phyloP scores from a whole-genome alignment of 2,888 invertebrate genomes.

The Drosophila dives region DNA sequence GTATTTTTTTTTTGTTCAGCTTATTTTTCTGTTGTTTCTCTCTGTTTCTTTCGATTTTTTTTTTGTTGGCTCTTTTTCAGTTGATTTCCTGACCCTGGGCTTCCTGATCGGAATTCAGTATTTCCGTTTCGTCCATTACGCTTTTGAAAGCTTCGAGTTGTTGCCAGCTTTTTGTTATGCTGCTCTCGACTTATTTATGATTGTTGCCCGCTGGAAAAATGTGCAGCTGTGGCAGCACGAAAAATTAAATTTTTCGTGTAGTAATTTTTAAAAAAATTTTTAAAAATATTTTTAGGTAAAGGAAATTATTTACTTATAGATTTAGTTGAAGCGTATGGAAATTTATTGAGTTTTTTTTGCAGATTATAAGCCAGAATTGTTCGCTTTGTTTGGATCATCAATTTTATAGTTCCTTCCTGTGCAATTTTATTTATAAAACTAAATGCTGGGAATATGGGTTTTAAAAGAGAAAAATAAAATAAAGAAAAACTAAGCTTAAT shows the following conservation, averaged over 20 bases:
- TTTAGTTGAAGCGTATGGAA: slow-evolving; percentile 1
- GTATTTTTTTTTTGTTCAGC: not conserved
- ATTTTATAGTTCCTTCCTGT: not conserved
- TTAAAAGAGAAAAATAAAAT: not conserved
- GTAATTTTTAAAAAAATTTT: slow-evolving; percentile 2
- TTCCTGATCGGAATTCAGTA: slow-evolving; percentile 79
- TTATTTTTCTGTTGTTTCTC: slow-evolving; percentile 10
- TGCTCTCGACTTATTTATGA: slow-evolving; percentile 38
- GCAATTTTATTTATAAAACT: not conserved
- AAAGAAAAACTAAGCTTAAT: not conserved
- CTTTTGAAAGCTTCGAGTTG: slow-evolving; percentile 65
- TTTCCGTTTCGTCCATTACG: slow-evolving; percentile 78
- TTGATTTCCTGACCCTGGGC: slow-evolving; percentile 74
- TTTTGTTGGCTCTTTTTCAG: slow-evolving; percentile 67
- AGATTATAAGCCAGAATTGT: not conserved
- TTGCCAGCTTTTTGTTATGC: slow-evolving; percentile 17
- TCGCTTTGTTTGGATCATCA: not conserved
- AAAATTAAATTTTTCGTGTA: slow-evolving; percentile 33
- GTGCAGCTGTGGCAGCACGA: slow-evolving; percentile 24
- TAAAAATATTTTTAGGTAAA: not conserved
- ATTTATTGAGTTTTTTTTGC: not conserved
- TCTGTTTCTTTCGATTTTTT: slow-evolving; percentile 44
- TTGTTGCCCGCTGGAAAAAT: slow-evolving; percentile 36
- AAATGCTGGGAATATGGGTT: not conserved
- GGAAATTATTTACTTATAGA: slow-evolving; percentile 32